Percentiles rank a stretch among this genome's conserved stretches.
Evolutionary conservation across 1,140 invertebrate species (phyloP).

Genomic region (Rhysida immarginata): DNA sequence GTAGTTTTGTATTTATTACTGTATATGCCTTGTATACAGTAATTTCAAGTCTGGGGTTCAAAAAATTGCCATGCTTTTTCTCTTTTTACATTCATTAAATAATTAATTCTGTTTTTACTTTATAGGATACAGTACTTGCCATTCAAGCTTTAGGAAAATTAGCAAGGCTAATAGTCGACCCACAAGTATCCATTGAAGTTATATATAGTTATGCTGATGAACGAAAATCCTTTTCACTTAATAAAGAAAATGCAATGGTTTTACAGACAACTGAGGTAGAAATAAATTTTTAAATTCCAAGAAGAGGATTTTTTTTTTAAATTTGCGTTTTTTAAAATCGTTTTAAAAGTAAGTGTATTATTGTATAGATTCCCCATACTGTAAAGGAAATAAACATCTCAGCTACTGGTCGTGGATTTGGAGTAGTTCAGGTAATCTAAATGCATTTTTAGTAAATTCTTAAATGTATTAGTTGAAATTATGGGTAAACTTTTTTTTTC

Average conservation of each 20-base stretch:
- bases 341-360: too few relatives aligned
- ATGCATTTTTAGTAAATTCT: too few relatives aligned
- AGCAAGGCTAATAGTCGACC: slow-evolving; percentile 41
- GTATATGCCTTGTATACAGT: too few relatives aligned
- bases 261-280: slow-evolving; percentile 51
- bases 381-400: slow-evolving; percentile 42
- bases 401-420: slow-evolving; percentile 66
- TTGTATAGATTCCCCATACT: slow-evolving; percentile 36
- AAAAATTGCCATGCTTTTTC: too few relatives aligned
- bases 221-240: slow-evolving; percentile 43
- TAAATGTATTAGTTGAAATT: too few relatives aligned
- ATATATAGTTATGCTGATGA: slow-evolving; percentile 37
- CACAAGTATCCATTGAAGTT: slow-evolving; percentile 35
- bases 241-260: slow-evolving; percentile 49
- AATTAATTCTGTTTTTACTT: slow-evolving; percentile 7
- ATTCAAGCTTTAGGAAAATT: slow-evolving; percentile 52
- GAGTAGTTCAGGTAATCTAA: slow-evolving; percentile 48
- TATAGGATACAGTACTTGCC: slow-evolving; percentile 52
- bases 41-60: too few relatives aligned
- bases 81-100: too few relatives aligned
- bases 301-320: too few relatives aligned
- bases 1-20: too few relatives aligned
- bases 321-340: too few relatives aligned
- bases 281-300: too few relatives aligned
- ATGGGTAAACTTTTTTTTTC: too few relatives aligned